Evolutionary conservation across 2,888 invertebrate genomes (phyloP).

Genomic region (Ferdinandea cuprea): DNA sequence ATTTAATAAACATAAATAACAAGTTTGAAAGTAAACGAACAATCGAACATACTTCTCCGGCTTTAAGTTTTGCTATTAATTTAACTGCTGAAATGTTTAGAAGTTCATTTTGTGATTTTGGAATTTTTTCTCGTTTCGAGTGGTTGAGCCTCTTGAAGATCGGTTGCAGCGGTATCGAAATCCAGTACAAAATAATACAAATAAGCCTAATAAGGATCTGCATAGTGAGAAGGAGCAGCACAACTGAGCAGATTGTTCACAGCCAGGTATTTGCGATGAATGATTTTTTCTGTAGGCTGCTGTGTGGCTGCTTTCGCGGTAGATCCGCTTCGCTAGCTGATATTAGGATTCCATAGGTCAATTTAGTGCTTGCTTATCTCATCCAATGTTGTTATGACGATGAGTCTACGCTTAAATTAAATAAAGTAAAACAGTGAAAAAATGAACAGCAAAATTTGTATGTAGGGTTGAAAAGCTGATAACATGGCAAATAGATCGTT

Average conservation of each 20-base stretch:
- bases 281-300: neutral
- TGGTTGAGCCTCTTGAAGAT: constrained; percentile 16
- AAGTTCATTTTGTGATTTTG: constrained; percentile 24
- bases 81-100: constrained; percentile 37
- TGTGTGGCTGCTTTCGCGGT: no score
- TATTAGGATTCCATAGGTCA: constrained; percentile 57
- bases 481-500: neutral
- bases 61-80: constrained; percentile 43
- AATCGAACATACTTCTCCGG: constrained; percentile 35
- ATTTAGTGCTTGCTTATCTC: constrained; percentile 40
- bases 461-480: neutral
- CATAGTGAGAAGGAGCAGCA: constrained; percentile 17
- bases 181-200: constrained; percentile 34
- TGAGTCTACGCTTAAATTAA: neutral
- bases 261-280: constrained; percentile 8
- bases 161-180: constrained; percentile 30
- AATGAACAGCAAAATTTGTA: neutral
- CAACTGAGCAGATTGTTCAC: neutral
- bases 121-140: constrained; percentile 30
- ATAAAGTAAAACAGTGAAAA: neutral
- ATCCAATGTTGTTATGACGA: constrained; percentile 16
- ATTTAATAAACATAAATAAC: no score
- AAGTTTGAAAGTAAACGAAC: neutral
- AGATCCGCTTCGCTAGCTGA: constrained; percentile 17
- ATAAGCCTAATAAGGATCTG: constrained; percentile 32